A percentile compares a stretch with the other conserved stretches of the same genome.
phyloP scores from a whole-genome alignment of 2,888 invertebrate species.

The Artemia sp. region DNA sequence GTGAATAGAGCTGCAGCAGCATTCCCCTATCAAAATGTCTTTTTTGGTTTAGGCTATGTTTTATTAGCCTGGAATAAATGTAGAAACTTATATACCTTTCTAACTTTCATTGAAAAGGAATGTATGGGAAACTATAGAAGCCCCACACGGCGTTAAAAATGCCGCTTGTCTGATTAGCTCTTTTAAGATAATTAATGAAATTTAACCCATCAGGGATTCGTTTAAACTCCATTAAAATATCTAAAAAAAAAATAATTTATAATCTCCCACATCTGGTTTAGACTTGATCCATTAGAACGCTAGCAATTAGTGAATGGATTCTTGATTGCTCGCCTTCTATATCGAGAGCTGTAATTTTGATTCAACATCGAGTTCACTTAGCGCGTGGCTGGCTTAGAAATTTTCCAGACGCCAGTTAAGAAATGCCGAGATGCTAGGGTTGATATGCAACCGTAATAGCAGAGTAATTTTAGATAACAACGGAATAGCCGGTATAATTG shows the following conservation, averaged over 20 bases:
- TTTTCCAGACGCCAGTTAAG: neutral
- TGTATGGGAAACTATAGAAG: no score
- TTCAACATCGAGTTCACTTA: slow-evolving; percentile 14
- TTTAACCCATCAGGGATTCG: neutral
- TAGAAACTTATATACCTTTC: no score
- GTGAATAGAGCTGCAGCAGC: no score
- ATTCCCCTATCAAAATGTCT: no score
- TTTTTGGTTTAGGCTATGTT: no score
- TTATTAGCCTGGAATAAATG: no score
- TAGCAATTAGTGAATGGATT: slow-evolving; percentile 8
- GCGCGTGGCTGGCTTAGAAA: slow-evolving; percentile 15
- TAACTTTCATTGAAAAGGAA: no score
- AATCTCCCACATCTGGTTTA: neutral
- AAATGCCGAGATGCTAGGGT: slow-evolving; percentile 2
- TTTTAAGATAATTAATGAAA: slow-evolving; percentile 7
- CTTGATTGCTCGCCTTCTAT: neutral
- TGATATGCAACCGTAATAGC: neutral
- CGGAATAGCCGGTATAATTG: no score
- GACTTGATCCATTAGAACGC: slow-evolving; percentile 1
- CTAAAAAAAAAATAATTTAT: neutral
- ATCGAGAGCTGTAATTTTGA: slow-evolving; percentile 1
- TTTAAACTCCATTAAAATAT: neutral
- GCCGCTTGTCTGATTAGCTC: no score
- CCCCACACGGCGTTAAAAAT: no score
- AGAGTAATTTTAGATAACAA: no score